phyloP scores from a whole-genome alignment of 2,113 vertebrate genomes.

The Corvus moneduloides region DNA sequence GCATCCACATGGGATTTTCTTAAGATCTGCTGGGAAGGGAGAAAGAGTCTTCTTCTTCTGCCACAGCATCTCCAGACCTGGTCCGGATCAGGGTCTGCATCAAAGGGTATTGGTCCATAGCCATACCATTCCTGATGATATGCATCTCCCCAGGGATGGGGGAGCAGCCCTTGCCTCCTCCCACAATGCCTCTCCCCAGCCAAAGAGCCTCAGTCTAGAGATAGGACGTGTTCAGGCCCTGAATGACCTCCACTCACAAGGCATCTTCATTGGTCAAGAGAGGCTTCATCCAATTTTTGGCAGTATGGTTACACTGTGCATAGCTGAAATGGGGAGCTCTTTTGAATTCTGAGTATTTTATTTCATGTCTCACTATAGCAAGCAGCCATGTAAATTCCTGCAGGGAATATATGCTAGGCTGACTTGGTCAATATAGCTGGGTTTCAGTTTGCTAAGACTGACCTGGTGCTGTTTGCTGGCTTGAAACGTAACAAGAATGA shows the following conservation, averaged over 20 bases:
- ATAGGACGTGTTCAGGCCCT: background rate
- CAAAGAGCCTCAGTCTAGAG: background rate
- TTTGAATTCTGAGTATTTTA: background rate
- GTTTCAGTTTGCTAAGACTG: background rate
- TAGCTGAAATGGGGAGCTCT: background rate
- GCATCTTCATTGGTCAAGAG: background rate
- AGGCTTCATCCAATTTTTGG: background rate
- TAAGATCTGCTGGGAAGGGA: background rate
- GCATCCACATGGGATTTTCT: fast-evolving
- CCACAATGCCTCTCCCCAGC: background rate
- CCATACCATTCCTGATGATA: background rate
- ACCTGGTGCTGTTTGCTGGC: background rate
- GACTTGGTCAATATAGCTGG: fast-evolving
- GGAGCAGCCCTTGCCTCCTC: background rate
- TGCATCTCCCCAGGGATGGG: background rate
- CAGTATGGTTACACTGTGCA: background rate
- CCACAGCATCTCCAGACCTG: background rate
- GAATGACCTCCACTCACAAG: background rate
- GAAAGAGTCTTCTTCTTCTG: background rate
- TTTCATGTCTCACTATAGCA: background rate
- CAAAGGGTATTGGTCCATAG: background rate
- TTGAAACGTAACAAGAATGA: background rate
- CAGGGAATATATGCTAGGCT: background rate
- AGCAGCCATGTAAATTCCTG: background rate
- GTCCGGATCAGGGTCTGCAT: background rate